These are phyloP conservation scores for Cyprinodon tularosa DNA, from an alignment of 2,113 vertebrate genomes.

Conservation along the genomic window DNA sequence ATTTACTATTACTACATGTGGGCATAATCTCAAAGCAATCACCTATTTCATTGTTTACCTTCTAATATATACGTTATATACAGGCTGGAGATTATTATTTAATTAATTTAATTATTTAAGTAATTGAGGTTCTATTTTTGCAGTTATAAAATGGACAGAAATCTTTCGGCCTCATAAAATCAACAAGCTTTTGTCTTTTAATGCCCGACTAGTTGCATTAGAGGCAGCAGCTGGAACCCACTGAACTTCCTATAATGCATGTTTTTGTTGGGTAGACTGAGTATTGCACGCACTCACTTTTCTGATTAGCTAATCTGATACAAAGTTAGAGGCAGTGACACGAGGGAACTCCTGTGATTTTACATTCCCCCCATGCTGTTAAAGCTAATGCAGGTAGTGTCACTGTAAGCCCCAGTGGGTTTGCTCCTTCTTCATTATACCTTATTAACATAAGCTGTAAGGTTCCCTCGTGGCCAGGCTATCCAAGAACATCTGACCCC, in stretches of 20 bases:
- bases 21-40: background rate
- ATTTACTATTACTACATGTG: background rate
- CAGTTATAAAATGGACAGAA: slow-evolving; percentile 13
- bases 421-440: slow-evolving; percentile 2
- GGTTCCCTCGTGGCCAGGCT: slow-evolving; percentile 17
- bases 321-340: background rate
- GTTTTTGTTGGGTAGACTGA: slow-evolving; percentile 1
- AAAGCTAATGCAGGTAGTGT: background rate
- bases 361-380: background rate
- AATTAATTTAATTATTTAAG: too few species aligned
- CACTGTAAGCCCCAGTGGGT: slow-evolving; percentile 6
- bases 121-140: background rate
- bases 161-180: background rate
- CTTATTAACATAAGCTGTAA: slow-evolving; percentile 23
- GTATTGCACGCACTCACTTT: background rate
- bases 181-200: background rate
- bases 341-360: background rate
- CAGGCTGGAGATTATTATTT: too few species aligned
- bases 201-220: slow-evolving; percentile 18
- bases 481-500: slow-evolving; percentile 61
- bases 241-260: slow-evolving; percentile 16
- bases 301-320: slow-evolving; percentile 6
- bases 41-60: background rate
- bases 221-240: slow-evolving; percentile 38
- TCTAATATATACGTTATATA: background rate